phyloP scores from a whole-genome alignment of 2,113 vertebrate genomes.

The Esox niger region DNA sequence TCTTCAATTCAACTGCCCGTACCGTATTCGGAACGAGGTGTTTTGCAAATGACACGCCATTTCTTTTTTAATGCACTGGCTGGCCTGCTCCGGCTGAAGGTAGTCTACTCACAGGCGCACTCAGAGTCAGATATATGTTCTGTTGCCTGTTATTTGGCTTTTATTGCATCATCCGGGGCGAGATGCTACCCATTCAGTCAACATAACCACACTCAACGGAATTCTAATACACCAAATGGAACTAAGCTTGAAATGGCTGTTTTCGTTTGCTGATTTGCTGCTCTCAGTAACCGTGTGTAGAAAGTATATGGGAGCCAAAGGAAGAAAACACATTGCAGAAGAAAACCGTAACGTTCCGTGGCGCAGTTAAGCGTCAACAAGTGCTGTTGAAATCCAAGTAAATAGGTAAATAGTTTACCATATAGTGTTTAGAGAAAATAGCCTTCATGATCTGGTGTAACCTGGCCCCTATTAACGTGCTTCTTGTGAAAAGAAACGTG shows the following conservation, averaged over 20 bases:
- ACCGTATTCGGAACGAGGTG: neutral
- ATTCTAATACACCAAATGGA: neutral
- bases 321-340: neutral
- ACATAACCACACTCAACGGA: conserved; percentile 1
- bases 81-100: no score
- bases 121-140: neutral
- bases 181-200: neutral
- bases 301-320: neutral
- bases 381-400: no score
- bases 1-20: neutral
- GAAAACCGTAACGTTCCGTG: neutral
- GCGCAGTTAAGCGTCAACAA: neutral
- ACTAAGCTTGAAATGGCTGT: neutral
- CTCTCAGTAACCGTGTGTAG: neutral
- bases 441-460: neutral
- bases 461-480: no score
- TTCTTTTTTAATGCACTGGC: neutral
- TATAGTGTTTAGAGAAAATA: neutral
- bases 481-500: no score
- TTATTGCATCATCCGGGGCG: conserved; percentile 8
- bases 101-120: no score
- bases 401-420: neutral
- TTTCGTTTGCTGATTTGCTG: neutral
- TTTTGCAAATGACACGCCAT: neutral
- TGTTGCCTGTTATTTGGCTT: conserved; percentile 1